Percentiles rank a stretch among this genome's conserved stretches.
Conservation (phyloP, 2,113 vertebrate genomes). For the Martes martes region DNA sequence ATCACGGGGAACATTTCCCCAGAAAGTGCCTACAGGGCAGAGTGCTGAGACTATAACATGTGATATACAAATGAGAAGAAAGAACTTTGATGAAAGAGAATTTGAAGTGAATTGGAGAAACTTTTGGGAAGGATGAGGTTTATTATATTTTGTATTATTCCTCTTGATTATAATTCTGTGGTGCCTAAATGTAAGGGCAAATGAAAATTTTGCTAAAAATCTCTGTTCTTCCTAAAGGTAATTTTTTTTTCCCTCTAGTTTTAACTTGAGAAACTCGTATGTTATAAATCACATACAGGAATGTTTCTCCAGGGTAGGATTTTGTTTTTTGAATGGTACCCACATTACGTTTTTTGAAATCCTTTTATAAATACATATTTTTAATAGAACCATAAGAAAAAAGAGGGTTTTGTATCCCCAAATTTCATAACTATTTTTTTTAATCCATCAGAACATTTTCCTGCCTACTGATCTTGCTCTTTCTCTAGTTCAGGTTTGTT, state of each 20-base stretch:
- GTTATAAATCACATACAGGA: background rate
- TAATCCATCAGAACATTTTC: conserved; percentile 20
- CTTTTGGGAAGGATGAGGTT: background rate
- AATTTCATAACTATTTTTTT: conserved; percentile 23
- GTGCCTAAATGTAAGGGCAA: background rate
- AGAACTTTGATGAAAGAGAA: background rate
- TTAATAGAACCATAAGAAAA: background rate
- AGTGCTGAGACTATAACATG: background rate
- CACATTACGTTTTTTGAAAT: background rate
- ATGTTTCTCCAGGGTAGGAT: background rate
- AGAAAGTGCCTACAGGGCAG: background rate
- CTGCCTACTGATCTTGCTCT: background rate
- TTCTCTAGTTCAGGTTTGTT: conserved; percentile 13
- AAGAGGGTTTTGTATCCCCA: background rate
- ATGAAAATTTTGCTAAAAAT: background rate
- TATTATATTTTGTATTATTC: background rate
- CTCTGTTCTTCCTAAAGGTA: background rate
- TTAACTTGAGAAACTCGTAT: background rate
- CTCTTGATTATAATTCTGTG: background rate
- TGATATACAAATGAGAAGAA: background rate
- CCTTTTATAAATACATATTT: background rate
- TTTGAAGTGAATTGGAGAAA: background rate
- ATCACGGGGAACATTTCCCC: background rate
- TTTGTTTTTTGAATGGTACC: background rate
- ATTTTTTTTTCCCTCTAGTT: background rate